Evolutionary conservation across 1,140 invertebrate species (phyloP), one percentile per base, ranked within the genome.

Genomic region (Drosophila bocki): DNA sequence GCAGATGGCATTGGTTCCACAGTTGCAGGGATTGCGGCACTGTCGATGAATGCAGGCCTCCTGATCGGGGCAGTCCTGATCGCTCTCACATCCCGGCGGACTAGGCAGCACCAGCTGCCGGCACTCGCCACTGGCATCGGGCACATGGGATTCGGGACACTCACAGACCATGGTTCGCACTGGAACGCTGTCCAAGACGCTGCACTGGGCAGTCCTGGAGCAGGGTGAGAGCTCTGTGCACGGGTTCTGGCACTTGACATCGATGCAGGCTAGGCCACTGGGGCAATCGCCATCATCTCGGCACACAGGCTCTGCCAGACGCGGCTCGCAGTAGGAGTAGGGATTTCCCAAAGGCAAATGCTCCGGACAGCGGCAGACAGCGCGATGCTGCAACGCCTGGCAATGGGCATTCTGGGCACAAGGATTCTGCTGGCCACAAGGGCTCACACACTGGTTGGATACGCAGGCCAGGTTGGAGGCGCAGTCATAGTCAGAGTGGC

Each of bases 21-120:
- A 98, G 85, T 96, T 96, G 85, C 97, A 98, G 5, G 97, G 97
- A 75, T 97, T 96, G 64, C 96, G 94, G 86, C 98, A 98, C 63
- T 96, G 95, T 84, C 97, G 94, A 81, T 98, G 97, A 37, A 98
- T 95, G 83, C 97, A 98, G 1, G 97, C 96, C 91, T 98, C 96
- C 50, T 95, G 94, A 37, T 94, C 94, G 1, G 94, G 93, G 92
- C 97, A 98, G 69, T 98, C 97, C 58, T 95, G 93, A 91, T 98
- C 96, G 7, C 94, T 93, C 7, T 94, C 95, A 84, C 97, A 98
- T 33, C 96, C 97, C 64, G 94, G 95, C 75, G 94, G 94, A 78
- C 94, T 94, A 77, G 95, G 94, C 50, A 97, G 91, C 81, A 96
- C 93, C 37, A 97, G 94, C 88, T 95, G 94, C 79, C 95, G 95